Evolutionary conservation across 2,797 vertebrate genomes (phyloP), one percentile per base, ranked within the genome.

Genomic region (Tinamus major): DNA sequence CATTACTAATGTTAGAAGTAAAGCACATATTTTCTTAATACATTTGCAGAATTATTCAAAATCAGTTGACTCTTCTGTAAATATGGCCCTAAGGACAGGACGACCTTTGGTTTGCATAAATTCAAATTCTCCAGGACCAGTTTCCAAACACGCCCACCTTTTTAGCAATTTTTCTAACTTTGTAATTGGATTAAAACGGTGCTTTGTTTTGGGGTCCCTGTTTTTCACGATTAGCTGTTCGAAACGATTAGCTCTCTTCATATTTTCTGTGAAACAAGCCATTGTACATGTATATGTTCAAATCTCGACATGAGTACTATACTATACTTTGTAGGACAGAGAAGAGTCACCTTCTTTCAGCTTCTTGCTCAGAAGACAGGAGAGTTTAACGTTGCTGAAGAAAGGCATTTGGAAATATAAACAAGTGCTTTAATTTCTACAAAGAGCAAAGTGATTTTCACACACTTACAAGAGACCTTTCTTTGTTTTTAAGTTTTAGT

Each of bases 131-230:
- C 77, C 37, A 48, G 74, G 65, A 82, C 76, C 23, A 41, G 53
- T 88, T 93, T 83, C 87, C 87, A 84, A 96, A 84, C 37, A 46
- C 24, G 75, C 29, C 3, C 61, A 62, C 41, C 51, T 77, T 84
- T 31, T 31, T 37, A 59, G 46, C 56, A 90, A 23, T n/a, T 24
- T 84, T 74, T 89, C 53, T 80, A 7, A 64, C 59, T n/a, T 56
- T 16, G 14, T 44, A 55, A 26, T 49, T 39, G 44, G 20, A 6
- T 44, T 74, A 26, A 18, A 21, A 82, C 26, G 35, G 35, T 81
- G 61, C 62, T 76, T 46, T 16, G 77, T 46, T 65, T 79, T 92
- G 24, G 4, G 14, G 5, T 39, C 20, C 18, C 46, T 80, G 2
- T 26, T 64, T 87, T 70, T 79, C 31, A 72, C n/a, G 26, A 35